Conservation (phyloP, 2,797 vertebrate genomes). For the Hydrolagus colliei region DNA sequence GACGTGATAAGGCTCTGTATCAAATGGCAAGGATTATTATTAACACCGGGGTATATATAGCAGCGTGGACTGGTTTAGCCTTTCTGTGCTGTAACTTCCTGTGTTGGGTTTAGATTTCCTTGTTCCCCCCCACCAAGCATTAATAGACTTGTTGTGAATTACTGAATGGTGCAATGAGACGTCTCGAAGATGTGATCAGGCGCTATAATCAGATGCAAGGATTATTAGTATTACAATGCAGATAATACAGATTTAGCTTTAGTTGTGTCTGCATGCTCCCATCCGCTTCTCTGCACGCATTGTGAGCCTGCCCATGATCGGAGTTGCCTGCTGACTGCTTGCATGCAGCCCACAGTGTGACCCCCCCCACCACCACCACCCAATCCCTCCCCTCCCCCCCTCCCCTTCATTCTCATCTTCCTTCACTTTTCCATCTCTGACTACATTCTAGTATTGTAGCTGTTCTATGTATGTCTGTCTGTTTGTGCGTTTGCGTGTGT, state of each 20-base stretch:
- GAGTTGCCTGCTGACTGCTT: slow-evolving; percentile 36
- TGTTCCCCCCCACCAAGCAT: background rate
- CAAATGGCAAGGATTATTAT: too few species aligned
- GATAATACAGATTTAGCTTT: slow-evolving; percentile 52
- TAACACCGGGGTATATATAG: too few species aligned
- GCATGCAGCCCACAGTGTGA: slow-evolving; percentile 32
- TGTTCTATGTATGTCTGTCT: background rate
- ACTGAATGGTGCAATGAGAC: background rate
- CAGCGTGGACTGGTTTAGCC: slow-evolving; percentile 26
- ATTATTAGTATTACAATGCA: slow-evolving; percentile 28
- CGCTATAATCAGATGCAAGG: background rate
- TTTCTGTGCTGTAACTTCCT: background rate
- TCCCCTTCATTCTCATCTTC: background rate
- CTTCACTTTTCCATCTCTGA: background rate
- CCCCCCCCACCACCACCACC: background rate
- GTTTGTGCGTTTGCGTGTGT: background rate
- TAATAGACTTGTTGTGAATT: slow-evolving; percentile 1
- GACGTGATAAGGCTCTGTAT: too few species aligned
- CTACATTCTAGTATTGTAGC: background rate
- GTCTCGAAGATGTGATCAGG: too few species aligned
- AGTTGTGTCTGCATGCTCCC: slow-evolving; percentile 45
- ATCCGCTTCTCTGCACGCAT: slow-evolving; percentile 46
- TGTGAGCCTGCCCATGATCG: slow-evolving; percentile 28
- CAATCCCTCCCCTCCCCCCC: too few species aligned
- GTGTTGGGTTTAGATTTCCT: too few species aligned